Percentiles rank a stretch among this genome's conserved stretches.
Evolutionary conservation across 2,888 invertebrate genomes (phyloP).

Genomic region (Phaedon cochleariae): DNA sequence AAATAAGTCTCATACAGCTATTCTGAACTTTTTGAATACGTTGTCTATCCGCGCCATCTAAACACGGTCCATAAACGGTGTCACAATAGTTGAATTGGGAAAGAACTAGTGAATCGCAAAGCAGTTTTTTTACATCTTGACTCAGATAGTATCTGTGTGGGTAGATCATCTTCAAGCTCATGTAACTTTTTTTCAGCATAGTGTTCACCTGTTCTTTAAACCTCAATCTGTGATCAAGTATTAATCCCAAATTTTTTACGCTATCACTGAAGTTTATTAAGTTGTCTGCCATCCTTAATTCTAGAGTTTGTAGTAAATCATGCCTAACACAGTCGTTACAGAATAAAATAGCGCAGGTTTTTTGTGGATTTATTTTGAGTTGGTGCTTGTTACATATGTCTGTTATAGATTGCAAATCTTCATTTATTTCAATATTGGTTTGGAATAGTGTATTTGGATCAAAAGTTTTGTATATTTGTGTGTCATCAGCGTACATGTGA

Average conservation of each 20-base stretch:
- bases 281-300: too few relatives aligned
- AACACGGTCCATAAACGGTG: too few relatives aligned
- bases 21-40: too few relatives aligned
- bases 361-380: slow-evolving; percentile 8
- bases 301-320: too few relatives aligned
- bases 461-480: slow-evolving; percentile 2
- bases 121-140: slow-evolving; percentile 9
- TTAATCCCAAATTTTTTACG: slow-evolving; percentile 3
- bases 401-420: not conserved
- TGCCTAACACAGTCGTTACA: too few relatives aligned
- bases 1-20: too few relatives aligned
- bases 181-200: slow-evolving; percentile 6
- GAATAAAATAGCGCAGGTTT: too few relatives aligned
- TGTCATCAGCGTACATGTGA: slow-evolving; percentile 7
- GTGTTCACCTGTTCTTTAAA: slow-evolving; percentile 7
- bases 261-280: too few relatives aligned
- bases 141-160: slow-evolving; percentile 6
- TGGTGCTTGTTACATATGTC: slow-evolving; percentile 1
- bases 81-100: slow-evolving; percentile 7
- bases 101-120: not conserved
- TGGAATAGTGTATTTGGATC: not conserved
- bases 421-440: slow-evolving; percentile 3
- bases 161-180: slow-evolving; percentile 10
- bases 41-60: too few relatives aligned
- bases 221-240: slow-evolving; percentile 5